These are phyloP conservation scores for Rhynchonycteris naso DNA, from an alignment of 2,797 vertebrate species.

Conservation along the genomic window DNA sequence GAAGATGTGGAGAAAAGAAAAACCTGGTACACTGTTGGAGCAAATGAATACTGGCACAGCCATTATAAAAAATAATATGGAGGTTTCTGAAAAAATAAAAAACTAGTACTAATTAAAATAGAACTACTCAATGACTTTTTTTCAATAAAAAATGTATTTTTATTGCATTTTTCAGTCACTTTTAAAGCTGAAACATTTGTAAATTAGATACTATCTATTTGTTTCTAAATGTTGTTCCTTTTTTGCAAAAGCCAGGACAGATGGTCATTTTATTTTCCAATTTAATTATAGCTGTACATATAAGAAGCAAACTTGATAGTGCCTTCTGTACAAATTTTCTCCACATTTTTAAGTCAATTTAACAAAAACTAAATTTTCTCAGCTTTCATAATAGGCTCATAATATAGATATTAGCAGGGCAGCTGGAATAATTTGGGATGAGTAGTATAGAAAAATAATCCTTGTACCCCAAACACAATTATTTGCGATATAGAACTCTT, in stretches of 20 bases:
- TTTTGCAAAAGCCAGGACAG: constrained; percentile 66
- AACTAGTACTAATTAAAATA: not conserved
- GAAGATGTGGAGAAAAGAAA: not conserved
- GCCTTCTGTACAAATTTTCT: constrained; percentile 61
- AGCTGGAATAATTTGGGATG: constrained; percentile 41
- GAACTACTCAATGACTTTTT: not conserved
- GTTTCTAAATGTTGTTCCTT: constrained; percentile 54
- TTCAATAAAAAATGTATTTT: too few species aligned
- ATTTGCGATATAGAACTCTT: constrained; percentile 5
- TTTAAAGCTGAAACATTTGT: constrained; percentile 65
- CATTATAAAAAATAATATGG: not conserved
- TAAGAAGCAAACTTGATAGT: constrained; percentile 62
- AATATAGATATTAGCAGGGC: not conserved
- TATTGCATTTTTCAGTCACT: constrained; percentile 60
- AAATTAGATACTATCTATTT: constrained; percentile 69
- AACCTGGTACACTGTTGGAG: not conserved
- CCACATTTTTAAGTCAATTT: constrained; percentile 50
- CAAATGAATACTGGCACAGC: not conserved
- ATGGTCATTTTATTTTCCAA: constrained; percentile 75
- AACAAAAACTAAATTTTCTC: constrained; percentile 52
- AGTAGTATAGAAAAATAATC: not conserved
- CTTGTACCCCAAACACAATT: not conserved
- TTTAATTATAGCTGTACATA: constrained; percentile 75
- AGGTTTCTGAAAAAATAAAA: not conserved
- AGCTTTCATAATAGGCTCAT: constrained; percentile 21